Conservation (phyloP, 2,797 vertebrate genomes). For the Adrianichthys oophorus region DNA sequence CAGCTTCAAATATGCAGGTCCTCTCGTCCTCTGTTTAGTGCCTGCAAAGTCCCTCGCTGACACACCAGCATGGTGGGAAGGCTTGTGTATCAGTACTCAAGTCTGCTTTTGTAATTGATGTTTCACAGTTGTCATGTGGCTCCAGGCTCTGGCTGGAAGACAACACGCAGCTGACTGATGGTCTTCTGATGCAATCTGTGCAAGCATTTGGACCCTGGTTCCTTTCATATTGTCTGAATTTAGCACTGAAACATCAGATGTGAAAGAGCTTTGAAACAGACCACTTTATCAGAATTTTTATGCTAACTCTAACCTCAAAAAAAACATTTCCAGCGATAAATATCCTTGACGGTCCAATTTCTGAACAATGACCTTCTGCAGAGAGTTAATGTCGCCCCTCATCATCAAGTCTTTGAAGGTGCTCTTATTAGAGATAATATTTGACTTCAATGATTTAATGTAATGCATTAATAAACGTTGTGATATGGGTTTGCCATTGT, state of each 20-base stretch:
- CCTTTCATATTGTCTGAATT: constrained; percentile 31
- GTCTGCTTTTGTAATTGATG: constrained; percentile 45
- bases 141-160: constrained; percentile 45
- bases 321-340: neutral
- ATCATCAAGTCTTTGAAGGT: no score
- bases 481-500: no score
- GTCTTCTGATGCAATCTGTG: constrained; percentile 33
- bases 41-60: constrained; percentile 48
- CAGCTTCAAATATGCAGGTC: constrained; percentile 56
- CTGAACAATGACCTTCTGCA: no score
- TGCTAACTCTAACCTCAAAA: neutral
- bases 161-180: constrained; percentile 43
- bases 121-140: constrained; percentile 51
- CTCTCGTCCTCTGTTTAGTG: constrained; percentile 37
- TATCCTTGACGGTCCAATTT: no score
- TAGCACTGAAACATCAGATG: constrained; percentile 5
- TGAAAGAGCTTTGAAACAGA: constrained; percentile 5
- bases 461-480: no score
- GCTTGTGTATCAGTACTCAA: constrained; percentile 40
- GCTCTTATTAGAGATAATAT: no score
- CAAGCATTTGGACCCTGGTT: constrained; percentile 36
- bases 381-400: no score
- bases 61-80: constrained; percentile 44
- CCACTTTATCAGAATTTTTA: constrained; percentile 10
- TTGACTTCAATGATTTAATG: no score